Conservation (phyloP, 1,140 invertebrate genomes). For the Microvelia longipes region DNA sequence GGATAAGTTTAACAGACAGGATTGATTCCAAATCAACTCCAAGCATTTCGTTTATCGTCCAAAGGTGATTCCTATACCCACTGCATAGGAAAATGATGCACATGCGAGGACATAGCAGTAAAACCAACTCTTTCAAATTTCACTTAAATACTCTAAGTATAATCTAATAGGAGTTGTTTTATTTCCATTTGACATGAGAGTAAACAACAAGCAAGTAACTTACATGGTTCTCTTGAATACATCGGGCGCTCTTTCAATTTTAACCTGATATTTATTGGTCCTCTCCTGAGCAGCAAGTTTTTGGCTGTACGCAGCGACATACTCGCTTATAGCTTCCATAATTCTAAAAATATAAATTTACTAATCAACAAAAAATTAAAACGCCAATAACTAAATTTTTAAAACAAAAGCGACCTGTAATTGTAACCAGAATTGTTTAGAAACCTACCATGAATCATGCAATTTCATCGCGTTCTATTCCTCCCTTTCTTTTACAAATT, state of each 20-base stretch:
- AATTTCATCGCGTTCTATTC: neutral
- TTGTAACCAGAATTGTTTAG: neutral
- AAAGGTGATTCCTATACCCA: neutral
- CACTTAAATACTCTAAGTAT: neutral
- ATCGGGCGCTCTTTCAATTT: slow-evolving; percentile 12
- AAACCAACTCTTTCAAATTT: neutral
- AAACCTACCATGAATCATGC: neutral
- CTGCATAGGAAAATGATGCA: neutral
- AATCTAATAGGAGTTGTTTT: neutral
- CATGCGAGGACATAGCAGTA: neutral
- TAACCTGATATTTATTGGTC: slow-evolving; percentile 13
- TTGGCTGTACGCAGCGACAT: neutral
- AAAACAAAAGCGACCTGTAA: neutral
- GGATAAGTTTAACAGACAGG: no score
- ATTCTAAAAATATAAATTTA: neutral
- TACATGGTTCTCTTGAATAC: slow-evolving; percentile 12
- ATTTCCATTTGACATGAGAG: neutral
- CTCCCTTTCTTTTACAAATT: no score
- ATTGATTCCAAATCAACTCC: neutral
- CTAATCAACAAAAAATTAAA: neutral
- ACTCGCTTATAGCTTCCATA: neutral
- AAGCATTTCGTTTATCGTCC: neutral
- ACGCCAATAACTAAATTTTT: neutral
- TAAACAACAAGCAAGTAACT: slow-evolving; percentile 2
- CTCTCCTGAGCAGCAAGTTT: neutral